Base-by-base conservation (phyloP, 2,888 invertebrate genomes). In the Zele albiditarsus region DNA sequence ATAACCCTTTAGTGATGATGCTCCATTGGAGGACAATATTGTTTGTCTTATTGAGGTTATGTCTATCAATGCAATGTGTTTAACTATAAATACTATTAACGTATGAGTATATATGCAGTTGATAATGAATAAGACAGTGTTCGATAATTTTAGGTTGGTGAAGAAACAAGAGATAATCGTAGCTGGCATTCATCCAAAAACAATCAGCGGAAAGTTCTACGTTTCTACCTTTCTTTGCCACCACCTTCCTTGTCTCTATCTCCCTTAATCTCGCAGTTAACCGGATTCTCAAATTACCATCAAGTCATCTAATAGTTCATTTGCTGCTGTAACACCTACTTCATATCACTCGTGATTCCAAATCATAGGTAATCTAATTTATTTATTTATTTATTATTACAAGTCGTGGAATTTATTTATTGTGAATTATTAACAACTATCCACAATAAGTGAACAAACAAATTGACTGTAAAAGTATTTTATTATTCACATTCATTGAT, bases 141-240 rank as follows among this genome's bases (percentile, higher is more conserved):
- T 38, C 23, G 38, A 38, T 38, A 53, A 53, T 53, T 53, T 53
- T 53, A 53, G 53, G n/a, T 6, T 20, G 6, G n/a, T 53, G 53
- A 20, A 23, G 20, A 20, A 53, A 53, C n/a, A 20, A 53, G 20
- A 53, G 78, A 79, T 82, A 82, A 83, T 82, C 80, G 81, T 74
- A 71, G 74, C 79, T 82, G 83, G 81, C 82, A 77, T 72, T 38
- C 65, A 63, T 80, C 82, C 80, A 83, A 80, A 80, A 77, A 73
- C 76, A 69, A 58, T 75, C 76, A 70, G 74, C 74, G 69, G 73
- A 74, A 76, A 69, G 71, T 71, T 28, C 58, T 60, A 23, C 31
- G 58, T 28, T 25, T 58, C 66, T 60, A 23, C 31, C 63, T 28
- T 25, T 58, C 66, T 38, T 42, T 20, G 33, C 38, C 14, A 23